Conservation (phyloP, 2,888 invertebrate genomes). For the Temnothorax ravouxi region DNA sequence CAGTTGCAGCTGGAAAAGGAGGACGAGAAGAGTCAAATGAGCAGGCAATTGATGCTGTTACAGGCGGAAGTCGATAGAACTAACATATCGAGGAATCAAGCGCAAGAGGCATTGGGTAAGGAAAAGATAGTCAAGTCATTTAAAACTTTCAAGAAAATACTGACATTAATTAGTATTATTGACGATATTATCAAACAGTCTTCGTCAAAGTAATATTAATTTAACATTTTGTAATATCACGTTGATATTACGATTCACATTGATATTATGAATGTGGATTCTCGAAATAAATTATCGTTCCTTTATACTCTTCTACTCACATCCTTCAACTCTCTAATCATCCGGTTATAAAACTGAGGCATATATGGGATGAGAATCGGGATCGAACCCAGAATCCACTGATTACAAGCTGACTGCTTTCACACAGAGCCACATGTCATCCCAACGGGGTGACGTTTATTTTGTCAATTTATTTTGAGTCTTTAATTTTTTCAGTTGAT, state of each 20-base stretch:
- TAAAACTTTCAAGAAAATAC: neutral
- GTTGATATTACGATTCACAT: neutral
- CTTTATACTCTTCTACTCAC: neutral
- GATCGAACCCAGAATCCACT: neutral
- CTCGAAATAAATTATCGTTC: neutral
- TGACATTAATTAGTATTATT: neutral
- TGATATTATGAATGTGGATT: neutral
- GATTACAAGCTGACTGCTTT: neutral
- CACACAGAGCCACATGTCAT: neutral
- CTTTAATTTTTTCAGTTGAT: conserved; percentile 75
- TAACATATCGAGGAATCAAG: conserved; percentile 88
- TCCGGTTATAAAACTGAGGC: neutral
- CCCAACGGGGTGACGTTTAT: neutral
- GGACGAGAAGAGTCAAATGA: conserved; percentile 86
- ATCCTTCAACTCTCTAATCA: neutral
- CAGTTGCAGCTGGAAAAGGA: conserved; percentile 78
- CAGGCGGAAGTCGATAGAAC: conserved; percentile 89
- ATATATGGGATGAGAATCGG: neutral
- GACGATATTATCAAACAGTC: conserved; percentile 2
- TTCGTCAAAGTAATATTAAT: neutral
- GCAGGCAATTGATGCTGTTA: conserved; percentile 88
- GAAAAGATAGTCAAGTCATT: neutral
- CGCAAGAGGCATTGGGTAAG: conserved; percentile 90
- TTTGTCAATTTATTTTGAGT: neutral
- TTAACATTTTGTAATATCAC: neutral